Base-by-base conservation (phyloP, 2,888 invertebrate species). In the Coenonympha glycerion region DNA sequence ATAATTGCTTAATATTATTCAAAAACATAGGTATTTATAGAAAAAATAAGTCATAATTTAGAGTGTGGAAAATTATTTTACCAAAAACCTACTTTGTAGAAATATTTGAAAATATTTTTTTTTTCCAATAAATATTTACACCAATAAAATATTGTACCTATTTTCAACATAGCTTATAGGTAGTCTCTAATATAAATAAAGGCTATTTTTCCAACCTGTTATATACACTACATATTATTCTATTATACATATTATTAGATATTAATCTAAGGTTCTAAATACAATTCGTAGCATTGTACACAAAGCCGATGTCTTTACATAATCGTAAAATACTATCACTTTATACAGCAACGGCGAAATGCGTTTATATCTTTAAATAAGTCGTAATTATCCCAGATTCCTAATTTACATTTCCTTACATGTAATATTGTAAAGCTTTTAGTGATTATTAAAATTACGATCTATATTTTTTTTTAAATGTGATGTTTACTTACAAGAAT, bases 341-440 rank as follows among this genome's bases (percentile, higher is more conserved):
- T 47, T 45, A 40, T 50, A 56, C 49, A 52, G 47, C 46, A 53
- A 44, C 50, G 49, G 48, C 52, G 31, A 28, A 55, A 51, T 41
- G 48, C 55, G 26, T 51, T n/a, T 52, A 52, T 53, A 52, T 50
- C 52, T 36, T 80, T 87, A 86, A 71, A 74, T 87, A 87, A 87
- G 86, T 87, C 86, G 86, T 87, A 87, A 79, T 81, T 83, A 87
- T 87, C 86, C 86, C 86, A 76, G 80, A 72, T 81, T 83, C 47
- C 70, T 64, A 82, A 79, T 84, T 52, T 85, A 86, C 84, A 86
- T 71, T 72, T 69, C 57, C 73, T 81, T 80, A 79, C 58, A 68
- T 65, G 66, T 66, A 67, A 76, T 59, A 68, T 64, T 69, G 73
- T 82, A 83, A 83, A 82, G 79, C 82, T 79, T 80, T 61, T 79